Conservation (phyloP, 2,888 invertebrate genomes). For the Epirrita christyi region DNA sequence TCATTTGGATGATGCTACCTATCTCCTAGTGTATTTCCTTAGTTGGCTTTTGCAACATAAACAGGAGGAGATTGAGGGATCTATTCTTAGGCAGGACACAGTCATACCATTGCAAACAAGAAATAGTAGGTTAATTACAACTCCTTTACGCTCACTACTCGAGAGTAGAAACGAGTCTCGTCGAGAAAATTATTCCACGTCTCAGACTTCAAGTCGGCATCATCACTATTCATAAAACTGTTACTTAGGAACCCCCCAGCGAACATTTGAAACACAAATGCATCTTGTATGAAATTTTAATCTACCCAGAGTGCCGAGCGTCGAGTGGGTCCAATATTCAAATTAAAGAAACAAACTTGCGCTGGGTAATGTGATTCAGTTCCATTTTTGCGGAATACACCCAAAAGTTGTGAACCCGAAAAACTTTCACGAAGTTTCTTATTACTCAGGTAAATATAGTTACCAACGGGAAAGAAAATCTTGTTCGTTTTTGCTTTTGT, state of each 20-base stretch:
- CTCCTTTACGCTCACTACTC: background rate
- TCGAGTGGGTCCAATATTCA: slow-evolving; percentile 55
- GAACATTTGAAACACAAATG: slow-evolving; percentile 50
- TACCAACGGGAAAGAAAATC: slow-evolving; percentile 51
- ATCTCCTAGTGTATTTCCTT: too few species aligned
- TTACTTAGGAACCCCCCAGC: slow-evolving; percentile 37
- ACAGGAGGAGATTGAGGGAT: too few species aligned
- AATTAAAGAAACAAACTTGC: slow-evolving; percentile 59
- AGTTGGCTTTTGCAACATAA: too few species aligned
- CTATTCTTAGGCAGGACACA: too few species aligned
- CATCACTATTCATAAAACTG: slow-evolving; percentile 40
- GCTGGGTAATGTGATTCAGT: slow-evolving; percentile 64
- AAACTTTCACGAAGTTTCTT: slow-evolving; percentile 57
- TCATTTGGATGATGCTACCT: too few species aligned
- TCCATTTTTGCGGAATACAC: slow-evolving; percentile 60
- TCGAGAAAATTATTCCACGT: slow-evolving; percentile 20
- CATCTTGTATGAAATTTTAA: slow-evolving; percentile 53
- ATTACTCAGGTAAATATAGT: slow-evolving; percentile 70
- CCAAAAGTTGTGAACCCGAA: slow-evolving; percentile 50
- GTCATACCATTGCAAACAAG: too few species aligned
- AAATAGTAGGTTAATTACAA: background rate
- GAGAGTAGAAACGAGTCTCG: background rate
- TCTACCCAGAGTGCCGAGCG: slow-evolving; percentile 46
- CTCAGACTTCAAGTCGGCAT: slow-evolving; percentile 24
- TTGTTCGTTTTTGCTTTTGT: slow-evolving; percentile 50